Percentiles rank a stretch among this genome's conserved stretches.
phyloP scores from a whole-genome alignment of 2,797 vertebrate species.

The Chromis chromis region DNA sequence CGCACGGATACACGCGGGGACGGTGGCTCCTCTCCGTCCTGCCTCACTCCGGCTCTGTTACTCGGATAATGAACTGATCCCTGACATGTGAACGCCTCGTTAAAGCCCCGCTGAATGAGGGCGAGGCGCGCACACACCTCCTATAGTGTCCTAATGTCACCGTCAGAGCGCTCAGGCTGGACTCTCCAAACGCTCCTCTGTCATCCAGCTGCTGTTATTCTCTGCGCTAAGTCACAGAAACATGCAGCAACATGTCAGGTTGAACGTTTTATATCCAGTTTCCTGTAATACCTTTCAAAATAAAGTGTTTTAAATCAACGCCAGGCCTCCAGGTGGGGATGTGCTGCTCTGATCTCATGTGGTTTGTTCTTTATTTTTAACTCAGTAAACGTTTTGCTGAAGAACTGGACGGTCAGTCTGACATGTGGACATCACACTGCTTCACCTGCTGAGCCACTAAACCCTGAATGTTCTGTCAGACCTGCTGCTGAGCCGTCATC shows the following conservation, averaged over 20 bases:
- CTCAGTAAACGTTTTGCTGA: neutral
- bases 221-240: slow-evolving; percentile 43
- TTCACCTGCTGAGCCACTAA: too few relatives aligned
- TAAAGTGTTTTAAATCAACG: slow-evolving; percentile 21
- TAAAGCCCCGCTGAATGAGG: slow-evolving; percentile 1
- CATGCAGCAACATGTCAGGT: slow-evolving; percentile 16
- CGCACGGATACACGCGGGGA: slow-evolving; percentile 46
- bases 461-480: too few relatives aligned
- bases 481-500: too few relatives aligned
- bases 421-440: too few relatives aligned
- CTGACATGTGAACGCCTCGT: slow-evolving; percentile 33
- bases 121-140: neutral
- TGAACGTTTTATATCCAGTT: neutral
- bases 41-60: slow-evolving; percentile 32
- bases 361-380: too few relatives aligned
- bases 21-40: slow-evolving; percentile 51
- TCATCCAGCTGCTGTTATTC: slow-evolving; percentile 29
- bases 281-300: slow-evolving; percentile 56
- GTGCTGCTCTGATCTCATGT: too few relatives aligned
- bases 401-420: too few relatives aligned
- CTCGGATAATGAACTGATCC: slow-evolving; percentile 36
- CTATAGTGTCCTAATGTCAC: slow-evolving; percentile 23
- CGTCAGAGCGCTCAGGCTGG: neutral
- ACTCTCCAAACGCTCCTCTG: slow-evolving; percentile 3
- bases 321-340: too few relatives aligned